These are phyloP conservation scores for Aspiorhynchus laticeps DNA, from an alignment of 2,113 vertebrate genomes.

Conservation along the genomic window DNA sequence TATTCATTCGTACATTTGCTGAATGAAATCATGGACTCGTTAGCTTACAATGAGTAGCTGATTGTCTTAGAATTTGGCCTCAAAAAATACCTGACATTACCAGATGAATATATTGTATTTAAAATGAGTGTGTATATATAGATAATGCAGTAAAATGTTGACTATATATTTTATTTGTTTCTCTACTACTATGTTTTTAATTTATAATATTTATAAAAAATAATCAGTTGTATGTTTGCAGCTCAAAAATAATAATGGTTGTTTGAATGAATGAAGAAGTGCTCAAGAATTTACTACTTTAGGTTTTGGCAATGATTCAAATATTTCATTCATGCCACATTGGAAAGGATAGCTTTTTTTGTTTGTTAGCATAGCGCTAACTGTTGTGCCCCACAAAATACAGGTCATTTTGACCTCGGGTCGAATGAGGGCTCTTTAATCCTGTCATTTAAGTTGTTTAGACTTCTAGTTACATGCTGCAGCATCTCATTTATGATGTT, in stretches of 20 bases:
- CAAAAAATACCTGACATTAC: slow-evolving; percentile 1
- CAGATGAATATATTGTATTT: background rate
- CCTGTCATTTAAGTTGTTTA: slow-evolving; percentile 14
- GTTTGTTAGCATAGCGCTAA: background rate
- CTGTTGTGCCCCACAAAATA: background rate
- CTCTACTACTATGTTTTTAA: no score
- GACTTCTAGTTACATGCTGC: background rate
- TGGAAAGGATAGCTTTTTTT: background rate
- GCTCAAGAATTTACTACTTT: background rate
- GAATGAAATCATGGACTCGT: background rate
- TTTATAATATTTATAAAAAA: background rate
- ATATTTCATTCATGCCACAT: background rate
- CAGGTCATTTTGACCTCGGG: slow-evolving; percentile 10
- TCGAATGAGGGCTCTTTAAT: background rate
- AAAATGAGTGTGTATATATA: background rate
- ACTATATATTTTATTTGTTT: no score
- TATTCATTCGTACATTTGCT: background rate
- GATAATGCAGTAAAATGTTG: no score
- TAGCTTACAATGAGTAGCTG: background rate
- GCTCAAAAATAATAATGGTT: background rate
- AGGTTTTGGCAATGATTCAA: background rate
- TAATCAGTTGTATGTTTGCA: background rate
- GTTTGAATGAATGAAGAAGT: background rate
- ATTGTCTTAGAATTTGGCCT: background rate
- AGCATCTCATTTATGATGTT: slow-evolving; percentile 26